These are phyloP conservation scores for Callyntrura sp. DNA, from an alignment of 2,888 invertebrate species.

Conservation along the genomic window DNA sequence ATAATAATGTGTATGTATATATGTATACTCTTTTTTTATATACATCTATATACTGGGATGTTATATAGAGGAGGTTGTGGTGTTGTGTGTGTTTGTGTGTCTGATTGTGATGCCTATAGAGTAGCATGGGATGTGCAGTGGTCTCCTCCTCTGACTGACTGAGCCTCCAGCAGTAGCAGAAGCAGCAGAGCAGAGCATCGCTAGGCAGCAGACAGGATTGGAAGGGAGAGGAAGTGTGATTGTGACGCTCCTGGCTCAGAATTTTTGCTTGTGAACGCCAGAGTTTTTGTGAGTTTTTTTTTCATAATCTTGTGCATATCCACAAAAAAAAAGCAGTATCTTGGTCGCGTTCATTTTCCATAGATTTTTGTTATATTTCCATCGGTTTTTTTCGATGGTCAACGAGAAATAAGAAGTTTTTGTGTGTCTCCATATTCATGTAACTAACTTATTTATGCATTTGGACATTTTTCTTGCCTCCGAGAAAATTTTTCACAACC, in stretches of 20 bases:
- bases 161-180: conserved; percentile 75
- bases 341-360: background rate
- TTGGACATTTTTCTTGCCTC: background rate
- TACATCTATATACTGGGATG: background rate
- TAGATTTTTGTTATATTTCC: conserved; percentile 11
- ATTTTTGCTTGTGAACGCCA: conserved; percentile 78
- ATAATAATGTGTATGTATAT: background rate
- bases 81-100: background rate
- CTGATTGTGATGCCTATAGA: conserved; percentile 54
- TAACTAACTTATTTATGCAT: background rate
- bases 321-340: conserved; percentile 3
- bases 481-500: background rate
- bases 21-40: background rate
- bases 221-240: conserved; percentile 79
- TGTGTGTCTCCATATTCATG: conserved; percentile 16
- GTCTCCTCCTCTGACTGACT: conserved; percentile 68
- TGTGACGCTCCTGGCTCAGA: conserved; percentile 79
- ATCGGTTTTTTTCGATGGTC: background rate
- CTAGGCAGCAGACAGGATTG: conserved; percentile 75
- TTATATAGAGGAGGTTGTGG: conserved; percentile 1
- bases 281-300: conserved; percentile 64
- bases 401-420: background rate
- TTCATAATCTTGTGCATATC: conserved; percentile 42
- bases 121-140: conserved; percentile 76
- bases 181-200: conserved; percentile 59